Conservation (phyloP, 1,140 invertebrate species). For the Pogonomyrmex californicus region DNA sequence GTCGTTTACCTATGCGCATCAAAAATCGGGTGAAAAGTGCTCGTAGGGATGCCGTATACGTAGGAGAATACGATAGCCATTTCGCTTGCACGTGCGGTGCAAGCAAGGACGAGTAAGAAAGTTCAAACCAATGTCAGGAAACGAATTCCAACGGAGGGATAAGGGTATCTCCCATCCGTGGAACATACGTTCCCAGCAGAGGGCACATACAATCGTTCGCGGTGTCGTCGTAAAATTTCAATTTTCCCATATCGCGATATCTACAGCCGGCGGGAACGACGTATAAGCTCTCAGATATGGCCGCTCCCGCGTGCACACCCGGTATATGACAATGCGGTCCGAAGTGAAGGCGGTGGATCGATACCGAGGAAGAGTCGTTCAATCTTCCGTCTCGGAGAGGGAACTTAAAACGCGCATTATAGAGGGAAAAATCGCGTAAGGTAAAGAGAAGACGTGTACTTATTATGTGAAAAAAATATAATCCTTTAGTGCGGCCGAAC, state of each 20-base stretch:
- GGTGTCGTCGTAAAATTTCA: conserved; percentile 77
- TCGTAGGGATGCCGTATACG: conserved; percentile 12
- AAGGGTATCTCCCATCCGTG: conserved; percentile 43
- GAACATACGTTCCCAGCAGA: conserved; percentile 54
- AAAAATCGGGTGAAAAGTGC: conserved; percentile 51
- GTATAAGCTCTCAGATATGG: conserved; percentile 53
- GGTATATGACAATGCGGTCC: conserved; percentile 60
- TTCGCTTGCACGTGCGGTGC: conserved; percentile 55
- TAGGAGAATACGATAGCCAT: conserved; percentile 41
- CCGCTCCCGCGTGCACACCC: conserved; percentile 55
- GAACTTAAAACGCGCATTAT: conserved; percentile 61
- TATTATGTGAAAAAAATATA: neutral
- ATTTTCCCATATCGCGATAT: conserved; percentile 71
- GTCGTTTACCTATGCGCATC: conserved; percentile 27
- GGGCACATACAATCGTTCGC: conserved; percentile 64
- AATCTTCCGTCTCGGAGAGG: conserved; percentile 62
- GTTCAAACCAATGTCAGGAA: conserved; percentile 59
- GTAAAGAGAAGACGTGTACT: conserved; percentile 2
- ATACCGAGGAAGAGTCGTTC: conserved; percentile 68
- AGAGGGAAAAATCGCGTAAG: conserved; percentile 25
- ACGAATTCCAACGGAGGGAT: conserved; percentile 36
- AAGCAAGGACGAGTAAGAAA: conserved; percentile 47
- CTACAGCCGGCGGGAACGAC: conserved; percentile 44
- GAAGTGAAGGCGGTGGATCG: conserved; percentile 53
- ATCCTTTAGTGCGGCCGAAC: neutral